Conservation (phyloP, 1,140 invertebrate species). For the Lycorma delicatula region DNA sequence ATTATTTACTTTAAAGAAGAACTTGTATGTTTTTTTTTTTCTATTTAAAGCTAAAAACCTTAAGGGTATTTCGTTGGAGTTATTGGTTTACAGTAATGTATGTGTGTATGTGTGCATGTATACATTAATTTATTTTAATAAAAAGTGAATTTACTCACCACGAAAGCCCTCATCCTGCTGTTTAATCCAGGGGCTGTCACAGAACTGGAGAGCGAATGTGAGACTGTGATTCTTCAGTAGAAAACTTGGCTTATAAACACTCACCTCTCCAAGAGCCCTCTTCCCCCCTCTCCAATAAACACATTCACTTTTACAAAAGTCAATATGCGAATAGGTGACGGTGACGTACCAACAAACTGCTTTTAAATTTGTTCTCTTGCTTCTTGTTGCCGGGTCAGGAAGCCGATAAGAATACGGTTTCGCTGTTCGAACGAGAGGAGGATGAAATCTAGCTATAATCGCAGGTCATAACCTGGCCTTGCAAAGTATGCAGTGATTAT, state of each 20-base stretch:
- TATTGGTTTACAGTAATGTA: background rate
- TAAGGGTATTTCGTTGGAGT: too few relatives aligned
- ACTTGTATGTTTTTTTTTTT: too few relatives aligned
- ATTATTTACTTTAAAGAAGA: background rate
- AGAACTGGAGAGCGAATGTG: background rate
- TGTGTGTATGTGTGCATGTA: background rate
- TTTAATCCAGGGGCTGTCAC: background rate
- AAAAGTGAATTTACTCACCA: background rate
- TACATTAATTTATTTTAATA: background rate
- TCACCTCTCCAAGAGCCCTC: background rate
- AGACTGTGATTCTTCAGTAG: background rate
- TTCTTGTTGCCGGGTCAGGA: too few relatives aligned
- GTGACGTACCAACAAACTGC: too few relatives aligned
- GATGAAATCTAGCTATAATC: too few relatives aligned
- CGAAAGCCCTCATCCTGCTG: constrained; percentile 3
- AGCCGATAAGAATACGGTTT: too few relatives aligned
- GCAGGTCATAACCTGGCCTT: too few relatives aligned
- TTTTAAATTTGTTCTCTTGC: too few relatives aligned
- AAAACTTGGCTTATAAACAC: constrained; percentile 5
- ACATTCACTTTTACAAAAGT: constrained; percentile 7
- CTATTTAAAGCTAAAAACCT: too few relatives aligned
- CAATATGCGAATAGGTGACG: too few relatives aligned
- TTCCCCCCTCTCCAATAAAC: background rate
- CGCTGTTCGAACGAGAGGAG: too few relatives aligned
- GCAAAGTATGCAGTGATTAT: too few relatives aligned